Percentiles rank a stretch among this genome's conserved stretches.
Conservation (phyloP, 2,888 invertebrate genomes). For the Trissolcus brochymenae region DNA sequence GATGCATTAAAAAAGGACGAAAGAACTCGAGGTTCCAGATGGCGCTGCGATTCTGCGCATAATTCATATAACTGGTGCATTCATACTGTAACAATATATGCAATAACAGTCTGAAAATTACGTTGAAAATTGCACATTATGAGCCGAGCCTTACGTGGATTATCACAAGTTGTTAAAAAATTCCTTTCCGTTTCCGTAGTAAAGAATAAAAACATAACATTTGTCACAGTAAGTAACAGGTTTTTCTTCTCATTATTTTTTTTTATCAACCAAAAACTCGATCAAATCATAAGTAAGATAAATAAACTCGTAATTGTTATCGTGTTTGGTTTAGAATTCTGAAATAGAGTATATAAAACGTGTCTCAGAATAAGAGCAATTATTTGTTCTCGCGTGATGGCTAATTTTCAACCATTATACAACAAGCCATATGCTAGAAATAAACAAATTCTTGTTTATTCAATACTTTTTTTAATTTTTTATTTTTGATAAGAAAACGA, state of each 20-base stretch:
- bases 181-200: conserved; percentile 22
- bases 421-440: not conserved
- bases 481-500: not conserved
- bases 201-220: conserved; percentile 28
- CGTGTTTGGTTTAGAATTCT: not conserved
- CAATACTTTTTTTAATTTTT: not conserved
- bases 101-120: no score
- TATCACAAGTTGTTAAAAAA: conserved; percentile 36
- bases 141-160: conserved; percentile 32
- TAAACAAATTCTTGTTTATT: not conserved
- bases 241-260: not conserved
- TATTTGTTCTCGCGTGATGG: no score
- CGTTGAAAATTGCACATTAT: conserved; percentile 21
- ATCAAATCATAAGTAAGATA: no score
- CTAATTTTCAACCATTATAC: not conserved
- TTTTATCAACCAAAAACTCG: not conserved
- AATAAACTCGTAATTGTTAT: no score
- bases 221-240: conserved; percentile 15
- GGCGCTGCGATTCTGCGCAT: no score
- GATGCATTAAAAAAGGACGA: no score
- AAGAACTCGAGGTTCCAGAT: no score
- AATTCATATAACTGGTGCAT: no score
- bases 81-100: no score
- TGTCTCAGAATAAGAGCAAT: no score
- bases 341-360: no score